Conservation (phyloP, 2,888 invertebrate species). For the Drosophila monieri region DNA sequence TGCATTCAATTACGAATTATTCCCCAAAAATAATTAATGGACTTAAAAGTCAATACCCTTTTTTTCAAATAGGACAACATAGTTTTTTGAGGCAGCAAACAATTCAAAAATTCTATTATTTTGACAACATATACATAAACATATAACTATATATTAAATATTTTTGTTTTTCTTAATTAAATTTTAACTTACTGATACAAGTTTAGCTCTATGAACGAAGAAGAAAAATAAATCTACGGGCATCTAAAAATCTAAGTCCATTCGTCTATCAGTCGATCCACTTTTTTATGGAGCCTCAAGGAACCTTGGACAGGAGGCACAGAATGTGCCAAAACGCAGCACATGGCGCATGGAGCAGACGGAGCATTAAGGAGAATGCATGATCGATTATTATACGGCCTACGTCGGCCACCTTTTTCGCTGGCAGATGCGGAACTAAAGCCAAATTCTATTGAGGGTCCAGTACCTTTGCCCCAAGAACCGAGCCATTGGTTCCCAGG, state of each 20-base stretch:
- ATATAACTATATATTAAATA: conserved; percentile 25
- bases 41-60: conserved; percentile 37
- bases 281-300: conserved; percentile 61
- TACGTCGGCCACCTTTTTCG: no score
- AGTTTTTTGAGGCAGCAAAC: conserved; percentile 29
- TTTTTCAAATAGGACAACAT: conserved; percentile 46
- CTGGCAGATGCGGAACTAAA: no score
- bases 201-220: conserved; percentile 71
- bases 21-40: conserved; percentile 15
- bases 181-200: conserved; percentile 62
- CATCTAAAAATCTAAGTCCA: conserved; percentile 81
- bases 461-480: no score
- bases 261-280: conserved; percentile 79
- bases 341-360: no score
- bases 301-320: no score
- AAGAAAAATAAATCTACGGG: conserved; percentile 76
- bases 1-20: conserved; percentile 22
- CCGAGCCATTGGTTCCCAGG: no score
- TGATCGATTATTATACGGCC: no score
- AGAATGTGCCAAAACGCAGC: no score
- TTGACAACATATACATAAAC: conserved; percentile 23
- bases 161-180: conserved; percentile 36
- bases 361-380: no score
- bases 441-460: no score
- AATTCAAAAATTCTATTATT: conserved; percentile 30